Evolutionary conservation across 2,888 invertebrate species (phyloP).

Genomic region (Eristalinus sepulchralis): DNA sequence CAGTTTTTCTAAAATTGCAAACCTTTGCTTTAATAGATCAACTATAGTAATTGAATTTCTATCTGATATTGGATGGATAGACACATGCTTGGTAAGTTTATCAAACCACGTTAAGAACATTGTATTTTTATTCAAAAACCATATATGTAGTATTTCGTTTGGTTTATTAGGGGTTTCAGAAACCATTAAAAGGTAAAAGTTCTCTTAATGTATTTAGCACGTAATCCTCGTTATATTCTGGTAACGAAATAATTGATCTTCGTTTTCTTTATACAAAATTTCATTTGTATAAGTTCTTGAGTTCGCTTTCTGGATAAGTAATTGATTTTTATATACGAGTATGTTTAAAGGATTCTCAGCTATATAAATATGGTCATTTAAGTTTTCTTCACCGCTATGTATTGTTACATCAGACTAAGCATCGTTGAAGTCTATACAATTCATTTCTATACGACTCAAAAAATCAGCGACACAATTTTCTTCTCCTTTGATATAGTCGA

Average conservation of each 20-base stretch:
- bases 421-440: background rate
- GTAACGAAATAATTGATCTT: too few relatives aligned
- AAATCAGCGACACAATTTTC: too few relatives aligned
- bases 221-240: background rate
- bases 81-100: background rate
- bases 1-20: too few relatives aligned
- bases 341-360: slow-evolving; percentile 48
- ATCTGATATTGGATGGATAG: too few relatives aligned
- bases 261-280: slow-evolving; percentile 22
- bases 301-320: background rate
- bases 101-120: too few relatives aligned
- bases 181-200: slow-evolving; percentile 15
- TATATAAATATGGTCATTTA: slow-evolving; percentile 54
- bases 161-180: slow-evolving; percentile 25
- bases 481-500: slow-evolving; percentile 35
- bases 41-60: too few relatives aligned
- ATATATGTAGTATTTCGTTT: slow-evolving; percentile 29
- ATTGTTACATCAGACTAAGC: slow-evolving; percentile 6
- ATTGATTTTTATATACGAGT: slow-evolving; percentile 58
- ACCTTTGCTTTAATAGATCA: too few relatives aligned
- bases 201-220: background rate
- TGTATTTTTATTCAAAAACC: slow-evolving; percentile 16
- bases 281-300: background rate
- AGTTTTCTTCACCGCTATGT: slow-evolving; percentile 28
- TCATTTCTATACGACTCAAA: background rate